phyloP scores from a whole-genome alignment of 2,888 invertebrate genomes.

The Acanthosepion lycidas region DNA sequence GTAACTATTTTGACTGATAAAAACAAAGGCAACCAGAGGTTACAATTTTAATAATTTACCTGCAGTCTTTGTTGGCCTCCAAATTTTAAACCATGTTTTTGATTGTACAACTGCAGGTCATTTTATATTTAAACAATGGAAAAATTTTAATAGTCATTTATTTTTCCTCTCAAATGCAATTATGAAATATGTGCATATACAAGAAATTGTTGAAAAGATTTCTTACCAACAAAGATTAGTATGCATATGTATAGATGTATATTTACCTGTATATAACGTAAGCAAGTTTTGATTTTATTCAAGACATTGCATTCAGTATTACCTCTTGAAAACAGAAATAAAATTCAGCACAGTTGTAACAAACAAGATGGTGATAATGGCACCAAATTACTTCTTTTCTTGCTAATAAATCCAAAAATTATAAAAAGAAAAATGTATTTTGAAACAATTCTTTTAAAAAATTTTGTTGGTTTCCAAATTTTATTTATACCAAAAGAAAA shows the following conservation, averaged over 20 bases:
- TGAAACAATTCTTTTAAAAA: neutral
- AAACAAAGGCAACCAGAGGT: too few relatives aligned
- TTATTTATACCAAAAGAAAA: neutral
- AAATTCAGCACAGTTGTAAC: neutral
- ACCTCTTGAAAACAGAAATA: too few relatives aligned
- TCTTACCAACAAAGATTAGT: neutral
- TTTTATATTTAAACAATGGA: too few relatives aligned
- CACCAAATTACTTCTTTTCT: neutral
- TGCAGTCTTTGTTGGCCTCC: too few relatives aligned
- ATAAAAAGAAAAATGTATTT: neutral
- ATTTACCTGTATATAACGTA: neutral
- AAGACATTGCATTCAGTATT: neutral
- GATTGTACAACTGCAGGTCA: too few relatives aligned
- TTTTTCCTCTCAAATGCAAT: too few relatives aligned
- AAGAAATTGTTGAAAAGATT: too few relatives aligned
- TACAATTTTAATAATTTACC: too few relatives aligned
- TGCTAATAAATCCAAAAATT: neutral
- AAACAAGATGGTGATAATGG: neutral
- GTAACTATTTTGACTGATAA: too few relatives aligned
- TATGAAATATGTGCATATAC: too few relatives aligned
- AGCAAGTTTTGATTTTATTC: neutral
- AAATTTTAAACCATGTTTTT: too few relatives aligned
- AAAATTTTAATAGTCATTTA: too few relatives aligned
- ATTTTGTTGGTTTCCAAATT: neutral
- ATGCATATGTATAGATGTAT: neutral